phyloP scores from a whole-genome alignment of 2,797 vertebrate species.

The Cuculus canorus region DNA sequence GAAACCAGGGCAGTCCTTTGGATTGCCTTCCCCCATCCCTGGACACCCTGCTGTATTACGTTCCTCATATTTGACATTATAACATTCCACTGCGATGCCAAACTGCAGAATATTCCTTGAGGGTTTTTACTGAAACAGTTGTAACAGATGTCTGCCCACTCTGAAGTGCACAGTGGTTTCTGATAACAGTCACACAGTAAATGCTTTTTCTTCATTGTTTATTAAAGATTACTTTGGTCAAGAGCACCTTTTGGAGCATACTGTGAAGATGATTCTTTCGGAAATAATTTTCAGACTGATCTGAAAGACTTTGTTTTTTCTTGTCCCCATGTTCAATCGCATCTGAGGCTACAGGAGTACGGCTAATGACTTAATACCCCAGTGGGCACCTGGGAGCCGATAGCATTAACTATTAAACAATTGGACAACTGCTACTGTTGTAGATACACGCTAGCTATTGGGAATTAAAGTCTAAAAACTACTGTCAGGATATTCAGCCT shows the following conservation, averaged over 20 bases:
- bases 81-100: constrained; percentile 36
- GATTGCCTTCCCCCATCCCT: constrained; percentile 74
- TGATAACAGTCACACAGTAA: not conserved
- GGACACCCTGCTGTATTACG: constrained; percentile 71
- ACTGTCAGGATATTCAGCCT: not conserved
- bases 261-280: not conserved
- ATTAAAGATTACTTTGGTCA: not conserved
- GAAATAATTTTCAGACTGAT: not conserved
- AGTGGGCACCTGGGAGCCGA: not conserved
- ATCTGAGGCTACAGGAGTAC: not conserved
- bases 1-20: constrained; percentile 82
- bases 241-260: not conserved
- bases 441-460: not conserved
- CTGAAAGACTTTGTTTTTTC: not conserved
- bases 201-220: not conserved
- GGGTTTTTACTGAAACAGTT: constrained; percentile 58
- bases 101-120: constrained; percentile 50
- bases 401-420: not conserved
- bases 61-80: constrained; percentile 72
- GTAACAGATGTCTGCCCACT: constrained; percentile 51
- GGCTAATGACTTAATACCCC: not conserved
- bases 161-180: not conserved
- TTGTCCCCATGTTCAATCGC: not conserved
- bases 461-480: not conserved
- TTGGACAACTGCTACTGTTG: not conserved